Evolutionary conservation across 2,888 invertebrate species (phyloP), one percentile per base, ranked within the genome.

Genomic region (Epinotia nisella): DNA sequence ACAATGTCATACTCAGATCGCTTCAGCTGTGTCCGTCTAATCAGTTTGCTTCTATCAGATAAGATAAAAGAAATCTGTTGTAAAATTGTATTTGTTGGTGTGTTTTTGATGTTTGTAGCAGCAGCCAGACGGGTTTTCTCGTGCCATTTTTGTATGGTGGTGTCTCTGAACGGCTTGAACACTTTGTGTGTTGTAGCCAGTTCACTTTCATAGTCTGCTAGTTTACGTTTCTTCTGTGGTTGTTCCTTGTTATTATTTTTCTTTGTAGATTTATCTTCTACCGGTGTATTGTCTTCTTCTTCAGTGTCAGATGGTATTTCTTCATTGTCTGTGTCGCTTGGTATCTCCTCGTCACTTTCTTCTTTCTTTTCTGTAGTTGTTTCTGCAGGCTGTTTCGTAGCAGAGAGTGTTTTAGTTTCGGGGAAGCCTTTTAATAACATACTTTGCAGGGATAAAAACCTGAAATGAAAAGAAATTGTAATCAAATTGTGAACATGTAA

Each of bases 141-240:
- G 89, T 98, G 97, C 99, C 99, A 99, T 87, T 98, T 98, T 79
- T 98, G 96, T 75, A 99, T 96, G 10, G 97, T 96, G 0, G 95
- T 90, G 83, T 98, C 96, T 85, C 98, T 95, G 82, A 96, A 97
- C 9, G 94, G 83, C 77, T 90, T 94, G 77, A 96, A 97, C 3
- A 90, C 87, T 78, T 95, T 90, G 81, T 97, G 95, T 56, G 94
- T 90, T 10, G 89, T 88, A 10, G 92, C 83, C 45, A 97, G 87
- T 75, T 95, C 90, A 61, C 87, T 85, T 78, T 95, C 95, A 82
- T 94, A 96, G 19, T 96, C 95, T 58, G 87, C 85, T 5, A 95
- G 80, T 85, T 95, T 96, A 53, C 93, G 89, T 87, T 94, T 95
- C 81, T 94, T 95, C 65, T 69, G 75, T 41, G 19, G 68, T 68